Conservation (phyloP, 2,797 vertebrate genomes). For the Pangasius mekongensis region DNA sequence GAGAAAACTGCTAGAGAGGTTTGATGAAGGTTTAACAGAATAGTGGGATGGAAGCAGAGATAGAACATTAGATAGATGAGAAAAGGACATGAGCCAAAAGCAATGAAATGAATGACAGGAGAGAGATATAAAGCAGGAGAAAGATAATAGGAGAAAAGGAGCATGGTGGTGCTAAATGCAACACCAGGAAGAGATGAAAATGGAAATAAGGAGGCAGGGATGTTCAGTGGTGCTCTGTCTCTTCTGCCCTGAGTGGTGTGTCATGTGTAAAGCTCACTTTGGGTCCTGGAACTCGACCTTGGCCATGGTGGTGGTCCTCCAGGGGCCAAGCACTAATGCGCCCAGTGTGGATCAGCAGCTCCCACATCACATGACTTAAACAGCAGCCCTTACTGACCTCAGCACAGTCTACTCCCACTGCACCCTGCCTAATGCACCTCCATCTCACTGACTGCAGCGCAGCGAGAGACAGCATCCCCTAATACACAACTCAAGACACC, state of each 20-base stretch:
- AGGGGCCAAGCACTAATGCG: slow-evolving; percentile 48
- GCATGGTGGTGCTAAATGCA: slow-evolving; percentile 14
- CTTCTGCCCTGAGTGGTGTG: slow-evolving; percentile 1
- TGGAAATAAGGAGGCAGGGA: slow-evolving; percentile 17
- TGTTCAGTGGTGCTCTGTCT: slow-evolving; percentile 25
- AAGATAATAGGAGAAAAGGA: slow-evolving; percentile 19
- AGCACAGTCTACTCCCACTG: slow-evolving; percentile 48
- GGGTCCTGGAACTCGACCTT: slow-evolving; percentile 49
- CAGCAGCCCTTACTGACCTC: slow-evolving; percentile 50
- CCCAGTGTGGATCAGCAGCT: slow-evolving; percentile 53
- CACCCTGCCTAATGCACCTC: slow-evolving; percentile 40
- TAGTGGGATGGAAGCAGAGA: slow-evolving; percentile 7
- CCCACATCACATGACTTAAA: slow-evolving; percentile 57
- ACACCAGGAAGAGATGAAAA: background rate
- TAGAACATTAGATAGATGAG: slow-evolving; percentile 15
- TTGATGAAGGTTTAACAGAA: slow-evolving; percentile 34
- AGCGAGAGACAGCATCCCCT: slow-evolving; percentile 31
- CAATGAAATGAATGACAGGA: slow-evolving; percentile 27
- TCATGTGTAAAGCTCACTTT: slow-evolving; percentile 29
- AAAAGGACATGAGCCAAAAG: slow-evolving; percentile 20
- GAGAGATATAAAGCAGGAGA: background rate
- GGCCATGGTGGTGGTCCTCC: slow-evolving; percentile 38
- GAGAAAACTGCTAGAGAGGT: slow-evolving; percentile 1
- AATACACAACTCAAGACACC: slow-evolving; percentile 41
- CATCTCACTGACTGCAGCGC: slow-evolving; percentile 45